Conservation (phyloP, 2,888 invertebrate species). For the Sphaerophoria rueppellii region DNA sequence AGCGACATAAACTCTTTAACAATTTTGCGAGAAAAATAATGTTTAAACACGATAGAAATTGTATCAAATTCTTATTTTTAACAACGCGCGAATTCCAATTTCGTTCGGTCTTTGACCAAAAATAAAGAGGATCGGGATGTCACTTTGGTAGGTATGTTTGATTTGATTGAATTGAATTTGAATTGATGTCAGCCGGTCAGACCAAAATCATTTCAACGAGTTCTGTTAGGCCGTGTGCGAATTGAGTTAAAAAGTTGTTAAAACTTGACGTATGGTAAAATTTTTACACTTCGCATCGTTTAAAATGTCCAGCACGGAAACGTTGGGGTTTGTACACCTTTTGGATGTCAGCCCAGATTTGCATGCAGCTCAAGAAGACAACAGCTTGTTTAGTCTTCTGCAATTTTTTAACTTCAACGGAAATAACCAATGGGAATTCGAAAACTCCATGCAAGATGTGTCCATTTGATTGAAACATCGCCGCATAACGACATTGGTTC, state of each 20-base stretch:
- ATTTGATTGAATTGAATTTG: too few relatives aligned
- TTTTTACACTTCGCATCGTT: too few relatives aligned
- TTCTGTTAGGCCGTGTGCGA: too few relatives aligned
- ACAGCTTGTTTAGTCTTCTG: conserved; percentile 99
- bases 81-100: conserved; percentile 50
- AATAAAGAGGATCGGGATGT: conserved; percentile 43
- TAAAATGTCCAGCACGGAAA: conserved; percentile 98
- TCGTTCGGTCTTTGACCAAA: conserved; percentile 40
- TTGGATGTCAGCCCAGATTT: conserved; percentile 98
- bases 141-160: conserved; percentile 35
- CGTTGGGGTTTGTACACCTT: conserved; percentile 99
- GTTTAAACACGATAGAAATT: conserved; percentile 2
- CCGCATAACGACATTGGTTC: conserved; percentile 98
- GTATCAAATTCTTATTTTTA: conserved; percentile 15
- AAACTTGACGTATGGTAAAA: too few relatives aligned
- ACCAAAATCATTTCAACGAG: background rate
- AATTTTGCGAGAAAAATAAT: conserved; percentile 1
- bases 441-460: conserved; percentile 95
- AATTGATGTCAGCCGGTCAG: background rate
- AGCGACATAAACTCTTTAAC: background rate
- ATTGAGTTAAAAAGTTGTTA: too few relatives aligned
- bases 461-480: conserved; percentile 97
- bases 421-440: conserved; percentile 97
- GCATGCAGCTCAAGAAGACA: conserved; percentile 94
- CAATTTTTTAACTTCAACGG: conserved; percentile 97